Evolutionary conservation across 2,888 invertebrate species (phyloP), one percentile per base, ranked within the genome.

Genomic region (Eudasyphora cyanicolor): DNA sequence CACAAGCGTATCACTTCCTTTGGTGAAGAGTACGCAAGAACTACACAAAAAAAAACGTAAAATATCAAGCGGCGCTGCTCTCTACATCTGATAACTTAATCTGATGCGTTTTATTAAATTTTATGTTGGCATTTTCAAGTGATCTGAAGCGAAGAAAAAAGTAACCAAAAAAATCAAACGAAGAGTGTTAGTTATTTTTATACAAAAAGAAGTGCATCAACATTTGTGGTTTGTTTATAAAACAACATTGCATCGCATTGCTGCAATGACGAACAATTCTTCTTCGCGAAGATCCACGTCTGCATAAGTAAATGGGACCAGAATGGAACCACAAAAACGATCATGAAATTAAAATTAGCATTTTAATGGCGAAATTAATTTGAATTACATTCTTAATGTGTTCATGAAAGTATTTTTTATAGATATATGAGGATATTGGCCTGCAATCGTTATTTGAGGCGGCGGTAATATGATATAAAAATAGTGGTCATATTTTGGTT

Each of bases 81-180:
- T n/a, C n/a, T n/a, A 24, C 14, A 14, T 38, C 35, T 38, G 54
- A 32, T 62, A 29, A 62, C 1, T 17, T n/a, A 32, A 10, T 27
- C 57, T 24, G 57, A 32, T 62, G 62, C 32, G 29, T 62, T 27
- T 32, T 62, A 35, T 35, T 64, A 35, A 64, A 64, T 24, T 57
- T 67, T 51, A 27, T 70, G 49, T 69, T 82, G 76, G 69, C 74
- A 74, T 4, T 76, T 82, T 79, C 49, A 62, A 76, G 75, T 74
- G 75, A 35, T 64, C 21, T 35, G 19, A 21, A 29, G 5, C 24
- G 32, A 60, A 29, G 5, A n/a, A 12, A 1, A 60, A 6, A 14
- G 14, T n/a, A n/a, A 24, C 10, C 21, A 5, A 45, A 35, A 7
- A 35, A 6, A 10, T 7, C 45, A 3, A 45, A 5, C 27, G 24